Evolutionary conservation across 1,140 invertebrate species (phyloP).

Genomic region (Chironomus striatipennis): DNA sequence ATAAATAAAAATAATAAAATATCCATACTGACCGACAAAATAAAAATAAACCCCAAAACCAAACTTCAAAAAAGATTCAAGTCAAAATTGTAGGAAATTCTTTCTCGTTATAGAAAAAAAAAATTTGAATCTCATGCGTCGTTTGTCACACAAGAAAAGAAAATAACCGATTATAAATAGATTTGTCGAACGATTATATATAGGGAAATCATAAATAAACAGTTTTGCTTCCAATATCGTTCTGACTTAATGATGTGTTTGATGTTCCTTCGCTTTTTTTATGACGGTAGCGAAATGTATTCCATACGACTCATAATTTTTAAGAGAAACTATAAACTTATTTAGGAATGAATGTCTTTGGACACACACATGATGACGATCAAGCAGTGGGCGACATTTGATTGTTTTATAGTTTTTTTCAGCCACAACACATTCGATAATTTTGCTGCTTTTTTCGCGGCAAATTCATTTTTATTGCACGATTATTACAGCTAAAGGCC

Average conservation of each 20-base stretch:
- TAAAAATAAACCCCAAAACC: too few species aligned
- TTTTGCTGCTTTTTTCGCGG: background rate
- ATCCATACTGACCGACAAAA: too few species aligned
- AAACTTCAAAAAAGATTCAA: too few species aligned
- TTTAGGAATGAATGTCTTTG: background rate
- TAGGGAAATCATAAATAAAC: too few species aligned
- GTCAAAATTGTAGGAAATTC: too few species aligned
- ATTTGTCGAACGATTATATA: too few species aligned
- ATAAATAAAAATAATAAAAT: too few species aligned
- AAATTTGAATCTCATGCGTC: too few species aligned
- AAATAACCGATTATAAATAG: too few species aligned
- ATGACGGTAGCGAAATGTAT: background rate
- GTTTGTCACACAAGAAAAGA: too few species aligned
- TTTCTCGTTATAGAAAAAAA: too few species aligned
- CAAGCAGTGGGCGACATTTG: background rate
- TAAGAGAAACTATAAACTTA: background rate
- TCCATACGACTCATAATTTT: background rate
- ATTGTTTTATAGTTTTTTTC: constrained; percentile 7
- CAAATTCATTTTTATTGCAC: background rate
- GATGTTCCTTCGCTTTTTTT: background rate
- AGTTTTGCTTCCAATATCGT: background rate
- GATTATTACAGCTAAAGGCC: background rate
- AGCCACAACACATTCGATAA: background rate
- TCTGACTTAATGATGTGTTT: constrained; percentile 16
- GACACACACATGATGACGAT: too few species aligned